Percentiles rank a stretch among this genome's conserved stretches.
phyloP scores from a whole-genome alignment of 2,113 vertebrate species.

The Monarcha castaneiventris region DNA sequence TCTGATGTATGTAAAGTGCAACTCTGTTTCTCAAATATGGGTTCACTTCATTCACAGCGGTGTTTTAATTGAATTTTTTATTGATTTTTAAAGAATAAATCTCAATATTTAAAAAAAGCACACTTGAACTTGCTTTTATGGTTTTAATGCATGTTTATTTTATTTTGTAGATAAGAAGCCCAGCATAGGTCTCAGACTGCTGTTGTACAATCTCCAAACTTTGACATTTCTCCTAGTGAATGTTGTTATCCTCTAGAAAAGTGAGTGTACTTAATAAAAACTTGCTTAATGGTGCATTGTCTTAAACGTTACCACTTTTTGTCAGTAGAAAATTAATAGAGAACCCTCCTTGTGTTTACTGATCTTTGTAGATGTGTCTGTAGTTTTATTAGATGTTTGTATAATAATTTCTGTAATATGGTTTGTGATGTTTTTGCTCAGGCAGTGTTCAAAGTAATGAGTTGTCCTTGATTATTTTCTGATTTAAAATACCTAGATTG shows the following conservation, averaged over 20 bases:
- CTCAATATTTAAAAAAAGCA: neutral
- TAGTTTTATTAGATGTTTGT: neutral
- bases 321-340: neutral
- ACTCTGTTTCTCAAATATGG: accelerated
- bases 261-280: neutral
- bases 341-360: neutral
- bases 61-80: neutral
- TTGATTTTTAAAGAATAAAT: neutral
- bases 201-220: neutral
- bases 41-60: neutral
- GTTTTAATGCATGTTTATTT: neutral
- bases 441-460: neutral
- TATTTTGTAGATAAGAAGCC: neutral
- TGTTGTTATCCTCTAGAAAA: neutral
- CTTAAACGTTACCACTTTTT: neutral
- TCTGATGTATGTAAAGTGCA: neutral
- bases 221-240: neutral
- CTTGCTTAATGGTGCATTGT: neutral
- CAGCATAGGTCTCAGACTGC: neutral
- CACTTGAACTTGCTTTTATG: neutral
- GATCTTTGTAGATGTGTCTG: neutral
- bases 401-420: neutral
- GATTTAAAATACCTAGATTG: neutral
- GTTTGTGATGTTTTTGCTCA: neutral
- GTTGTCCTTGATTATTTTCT: neutral